Percentiles rank a stretch among this genome's conserved stretches.
These are phyloP conservation scores for Glareola pratincola DNA, from an alignment of 2,113 vertebrate genomes.

Conservation along the genomic window DNA sequence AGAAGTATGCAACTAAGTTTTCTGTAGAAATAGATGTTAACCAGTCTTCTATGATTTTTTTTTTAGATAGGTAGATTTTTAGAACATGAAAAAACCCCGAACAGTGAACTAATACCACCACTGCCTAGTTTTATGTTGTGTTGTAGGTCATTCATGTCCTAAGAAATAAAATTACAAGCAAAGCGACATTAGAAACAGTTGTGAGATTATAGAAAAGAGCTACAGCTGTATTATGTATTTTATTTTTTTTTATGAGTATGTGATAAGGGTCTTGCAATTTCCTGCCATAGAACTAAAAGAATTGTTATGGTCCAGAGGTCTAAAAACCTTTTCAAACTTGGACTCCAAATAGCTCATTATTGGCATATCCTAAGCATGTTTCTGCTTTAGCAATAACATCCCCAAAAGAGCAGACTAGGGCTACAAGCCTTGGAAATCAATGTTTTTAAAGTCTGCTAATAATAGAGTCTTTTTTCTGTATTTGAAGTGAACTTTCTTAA, in stretches of 20 bases:
- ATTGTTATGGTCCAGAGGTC: neutral
- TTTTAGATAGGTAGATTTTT: neutral
- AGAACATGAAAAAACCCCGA: neutral
- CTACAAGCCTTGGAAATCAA: neutral
- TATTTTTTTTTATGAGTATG: neutral
- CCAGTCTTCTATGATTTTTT: neutral
- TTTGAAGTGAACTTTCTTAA: neutral
- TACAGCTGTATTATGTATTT: neutral
- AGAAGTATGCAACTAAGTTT: neutral
- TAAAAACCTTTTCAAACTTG: neutral
- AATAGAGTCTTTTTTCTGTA: neutral
- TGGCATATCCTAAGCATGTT: neutral
- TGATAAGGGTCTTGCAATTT: neutral
- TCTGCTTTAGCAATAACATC: neutral
- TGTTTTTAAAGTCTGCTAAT: neutral
- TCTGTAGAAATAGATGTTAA: neutral
- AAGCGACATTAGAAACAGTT: neutral
- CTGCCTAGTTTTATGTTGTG: neutral
- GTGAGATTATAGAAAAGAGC: neutral
- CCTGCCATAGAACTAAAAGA: neutral
- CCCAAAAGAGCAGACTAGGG: neutral
- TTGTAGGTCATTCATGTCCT: neutral
- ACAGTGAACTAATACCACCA: neutral
- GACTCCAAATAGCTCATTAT: neutral
- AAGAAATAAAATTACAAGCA: neutral